These are phyloP conservation scores for Dendrocopos noguchii DNA, from an alignment of 2,113 vertebrate genomes.

Conservation along the genomic window DNA sequence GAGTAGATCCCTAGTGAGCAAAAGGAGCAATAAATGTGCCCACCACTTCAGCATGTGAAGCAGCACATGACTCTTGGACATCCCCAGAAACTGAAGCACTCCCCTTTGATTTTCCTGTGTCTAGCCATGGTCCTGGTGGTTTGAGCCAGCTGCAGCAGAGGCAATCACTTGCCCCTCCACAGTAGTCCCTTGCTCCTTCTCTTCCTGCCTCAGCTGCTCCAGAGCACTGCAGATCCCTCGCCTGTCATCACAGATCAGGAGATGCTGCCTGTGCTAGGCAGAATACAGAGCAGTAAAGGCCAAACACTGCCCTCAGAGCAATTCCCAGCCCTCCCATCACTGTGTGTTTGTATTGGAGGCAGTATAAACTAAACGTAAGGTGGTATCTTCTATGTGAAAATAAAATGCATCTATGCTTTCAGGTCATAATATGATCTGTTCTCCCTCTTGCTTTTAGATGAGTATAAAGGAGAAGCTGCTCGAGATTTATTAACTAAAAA, in stretches of 20 bases:
- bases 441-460: not conserved
- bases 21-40: not conserved
- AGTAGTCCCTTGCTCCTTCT: not conserved
- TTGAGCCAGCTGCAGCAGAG: not conserved
- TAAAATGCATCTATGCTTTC: not conserved
- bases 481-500: constrained; percentile 42
- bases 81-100: not conserved
- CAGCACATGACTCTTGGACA: not conserved
- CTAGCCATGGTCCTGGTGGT: not conserved
- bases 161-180: rapidly evolving
- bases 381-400: rapidly evolving
- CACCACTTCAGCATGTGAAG: rapidly evolving
- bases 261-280: not conserved
- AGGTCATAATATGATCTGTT: not conserved
- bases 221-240: not conserved
- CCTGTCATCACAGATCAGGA: not conserved
- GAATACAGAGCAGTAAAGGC: not conserved
- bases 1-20: not conserved
- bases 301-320: not conserved
- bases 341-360: not conserved
- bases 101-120: not conserved
- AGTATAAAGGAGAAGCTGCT: constrained; percentile 21
- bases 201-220: not conserved
- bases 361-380: not conserved
- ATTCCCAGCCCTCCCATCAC: not conserved